Percentiles rank a stretch among this genome's conserved stretches.
These are phyloP conservation scores for Chondrosia reniformis DNA, from an alignment of 37 sponge, comb jelly and placozoan species.

Conservation along the genomic window DNA sequence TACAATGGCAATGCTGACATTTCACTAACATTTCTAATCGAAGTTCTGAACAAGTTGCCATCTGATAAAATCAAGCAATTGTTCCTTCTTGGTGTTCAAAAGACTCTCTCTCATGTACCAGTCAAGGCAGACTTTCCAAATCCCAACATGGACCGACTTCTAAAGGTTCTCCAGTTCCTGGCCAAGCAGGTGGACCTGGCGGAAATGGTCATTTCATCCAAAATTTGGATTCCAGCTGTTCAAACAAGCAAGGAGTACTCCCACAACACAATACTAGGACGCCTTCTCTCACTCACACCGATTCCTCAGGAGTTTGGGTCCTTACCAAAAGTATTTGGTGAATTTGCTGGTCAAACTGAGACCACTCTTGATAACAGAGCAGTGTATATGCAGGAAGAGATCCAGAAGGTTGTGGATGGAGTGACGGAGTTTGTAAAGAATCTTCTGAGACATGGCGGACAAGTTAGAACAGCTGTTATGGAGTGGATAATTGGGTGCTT, in stretches of 20 bases:
- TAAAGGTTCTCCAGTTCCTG: background rate
- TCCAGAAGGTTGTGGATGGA: background rate
- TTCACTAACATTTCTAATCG: background rate
- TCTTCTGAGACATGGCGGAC: slow-evolving; percentile 11
- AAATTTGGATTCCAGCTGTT: background rate
- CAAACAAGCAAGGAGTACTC: slow-evolving; percentile 46
- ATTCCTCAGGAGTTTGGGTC: background rate
- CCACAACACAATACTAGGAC: slow-evolving; percentile 45
- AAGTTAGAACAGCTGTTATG: background rate
- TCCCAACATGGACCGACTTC: background rate
- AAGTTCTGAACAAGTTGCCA: background rate
- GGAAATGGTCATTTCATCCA: background rate
- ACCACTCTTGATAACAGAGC: background rate
- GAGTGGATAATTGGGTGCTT: slow-evolving; percentile 64
- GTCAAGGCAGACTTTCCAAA: background rate
- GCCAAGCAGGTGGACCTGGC: background rate
- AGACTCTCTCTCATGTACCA: background rate
- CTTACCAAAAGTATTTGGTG: background rate
- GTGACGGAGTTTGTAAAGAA: background rate
- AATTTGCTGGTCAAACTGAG: background rate
- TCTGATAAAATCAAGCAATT: background rate
- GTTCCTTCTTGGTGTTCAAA: background rate
- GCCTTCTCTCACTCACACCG: slow-evolving; percentile 20
- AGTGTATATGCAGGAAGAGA: background rate
- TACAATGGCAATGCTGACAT: background rate